These are phyloP conservation scores for Rhopalosiphum padi DNA, from an alignment of 1,140 invertebrate species.

Conservation along the genomic window DNA sequence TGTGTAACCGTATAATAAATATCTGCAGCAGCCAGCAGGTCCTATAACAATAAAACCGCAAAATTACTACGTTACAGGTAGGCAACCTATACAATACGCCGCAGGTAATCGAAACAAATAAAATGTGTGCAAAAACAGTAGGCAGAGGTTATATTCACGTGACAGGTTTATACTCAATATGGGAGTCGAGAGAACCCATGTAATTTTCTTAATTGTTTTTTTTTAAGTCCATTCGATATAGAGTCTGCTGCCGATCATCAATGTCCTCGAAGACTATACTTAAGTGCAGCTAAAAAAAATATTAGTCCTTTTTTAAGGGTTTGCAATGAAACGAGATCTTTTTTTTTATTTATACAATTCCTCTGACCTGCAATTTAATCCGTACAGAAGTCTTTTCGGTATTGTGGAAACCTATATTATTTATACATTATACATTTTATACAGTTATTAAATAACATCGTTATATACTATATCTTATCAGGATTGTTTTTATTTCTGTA, in stretches of 20 bases:
- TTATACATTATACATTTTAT: neutral
- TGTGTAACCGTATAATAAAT: neutral
- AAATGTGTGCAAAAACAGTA: slow-evolving; percentile 50
- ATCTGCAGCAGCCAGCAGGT: neutral
- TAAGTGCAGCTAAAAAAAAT: neutral
- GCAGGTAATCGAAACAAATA: slow-evolving; percentile 20
- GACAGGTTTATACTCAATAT: neutral
- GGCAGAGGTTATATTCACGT: neutral
- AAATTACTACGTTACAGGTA: neutral
- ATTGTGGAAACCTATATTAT: neutral
- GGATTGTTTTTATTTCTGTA: neutral
- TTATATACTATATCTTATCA: neutral
- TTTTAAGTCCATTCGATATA: neutral
- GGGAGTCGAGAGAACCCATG: neutral
- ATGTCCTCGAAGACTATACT: slow-evolving; percentile 21
- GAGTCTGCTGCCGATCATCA: neutral
- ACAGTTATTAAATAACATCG: neutral
- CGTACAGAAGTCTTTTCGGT: slow-evolving; percentile 41
- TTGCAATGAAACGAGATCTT: neutral
- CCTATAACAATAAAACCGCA: neutral
- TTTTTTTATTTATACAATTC: slow-evolving; percentile 25
- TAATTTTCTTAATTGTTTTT: slow-evolving; percentile 48
- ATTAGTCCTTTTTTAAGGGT: neutral
- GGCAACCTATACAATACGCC: neutral
- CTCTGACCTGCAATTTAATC: slow-evolving; percentile 28